A percentile compares a stretch with the other conserved stretches of the same genome.
These are phyloP conservation scores for Xanthostigma xanthostigma DNA, from an alignment of 2,888 invertebrate genomes.

Conservation along the genomic window DNA sequence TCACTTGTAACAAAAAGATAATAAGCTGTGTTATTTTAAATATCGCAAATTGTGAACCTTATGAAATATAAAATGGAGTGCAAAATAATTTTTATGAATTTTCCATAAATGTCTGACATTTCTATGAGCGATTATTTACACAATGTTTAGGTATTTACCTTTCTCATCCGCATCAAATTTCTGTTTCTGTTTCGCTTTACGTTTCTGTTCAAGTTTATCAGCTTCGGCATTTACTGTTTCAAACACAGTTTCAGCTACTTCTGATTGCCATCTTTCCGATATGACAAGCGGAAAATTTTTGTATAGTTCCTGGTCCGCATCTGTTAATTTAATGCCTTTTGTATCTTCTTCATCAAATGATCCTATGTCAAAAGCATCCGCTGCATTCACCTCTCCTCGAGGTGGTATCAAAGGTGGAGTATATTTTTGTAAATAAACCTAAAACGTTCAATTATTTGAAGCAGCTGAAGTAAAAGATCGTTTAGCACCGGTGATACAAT, in stretches of 20 bases:
- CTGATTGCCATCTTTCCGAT: conserved; percentile 98
- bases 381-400: conserved; percentile 97
- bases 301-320: conserved; percentile 94
- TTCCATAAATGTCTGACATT: too few relatives aligned
- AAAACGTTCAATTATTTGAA: background rate
- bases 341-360: conserved; percentile 99
- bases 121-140: too few relatives aligned
- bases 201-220: conserved; percentile 90
- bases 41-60: too few relatives aligned
- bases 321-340: conserved; percentile 94
- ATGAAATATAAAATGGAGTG: too few relatives aligned
- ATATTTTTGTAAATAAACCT: conserved; percentile 93
- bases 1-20: too few relatives aligned
- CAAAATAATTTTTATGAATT: too few relatives aligned
- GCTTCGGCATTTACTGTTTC: conserved; percentile 96
- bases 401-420: conserved; percentile 97
- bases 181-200: conserved; percentile 85
- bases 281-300: conserved; percentile 97
- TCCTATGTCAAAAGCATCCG: conserved; percentile 99
- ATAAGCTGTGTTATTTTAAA: too few relatives aligned
- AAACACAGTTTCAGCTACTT: conserved; percentile 97
- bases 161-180: conserved; percentile 91
- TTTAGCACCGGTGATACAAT: background rate
- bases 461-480: background rate
- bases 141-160: conserved; percentile 37